phyloP scores from a whole-genome alignment of 2,888 invertebrate genomes.

The Pseudoips prasinana region DNA sequence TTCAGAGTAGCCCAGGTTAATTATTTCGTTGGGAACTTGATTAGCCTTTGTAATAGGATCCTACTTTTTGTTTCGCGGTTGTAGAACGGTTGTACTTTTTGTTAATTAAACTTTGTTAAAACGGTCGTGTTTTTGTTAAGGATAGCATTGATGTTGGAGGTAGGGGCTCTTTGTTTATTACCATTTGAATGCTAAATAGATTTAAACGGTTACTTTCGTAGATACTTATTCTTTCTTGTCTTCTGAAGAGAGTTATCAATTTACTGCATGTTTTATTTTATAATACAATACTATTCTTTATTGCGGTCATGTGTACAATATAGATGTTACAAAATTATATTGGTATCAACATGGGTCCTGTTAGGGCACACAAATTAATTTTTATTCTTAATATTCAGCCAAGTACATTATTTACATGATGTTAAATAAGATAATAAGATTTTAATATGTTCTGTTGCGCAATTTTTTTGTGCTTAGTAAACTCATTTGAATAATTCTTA shows the following conservation, averaged over 20 bases:
- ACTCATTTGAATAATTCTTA: no score
- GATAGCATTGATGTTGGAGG: not conserved
- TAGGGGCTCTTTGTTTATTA: slow-evolving; percentile 2
- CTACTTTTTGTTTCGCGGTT: slow-evolving; percentile 31
- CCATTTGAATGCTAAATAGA: not conserved
- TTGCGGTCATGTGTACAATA: no score
- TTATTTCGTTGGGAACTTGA: slow-evolving; percentile 43
- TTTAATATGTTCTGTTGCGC: no score
- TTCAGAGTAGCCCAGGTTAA: slow-evolving; percentile 41
- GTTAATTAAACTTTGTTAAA: slow-evolving; percentile 33
- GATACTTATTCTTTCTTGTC: not conserved
- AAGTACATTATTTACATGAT: no score
- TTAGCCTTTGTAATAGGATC: slow-evolving; percentile 25
- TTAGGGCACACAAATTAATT: no score
- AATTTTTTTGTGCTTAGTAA: no score
- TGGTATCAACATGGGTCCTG: not conserved
- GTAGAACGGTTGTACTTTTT: slow-evolving; percentile 24
- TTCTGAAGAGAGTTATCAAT: not conserved
- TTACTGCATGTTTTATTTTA: not conserved
- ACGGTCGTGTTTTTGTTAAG: slow-evolving; percentile 22
- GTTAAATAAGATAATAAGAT: no score
- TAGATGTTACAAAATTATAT: no score
- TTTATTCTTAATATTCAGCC: no score
- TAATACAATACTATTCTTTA: no score
- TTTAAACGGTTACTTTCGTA: not conserved